Conservation (phyloP, 2,888 invertebrate species). For the Polydrusus tereticollis region DNA sequence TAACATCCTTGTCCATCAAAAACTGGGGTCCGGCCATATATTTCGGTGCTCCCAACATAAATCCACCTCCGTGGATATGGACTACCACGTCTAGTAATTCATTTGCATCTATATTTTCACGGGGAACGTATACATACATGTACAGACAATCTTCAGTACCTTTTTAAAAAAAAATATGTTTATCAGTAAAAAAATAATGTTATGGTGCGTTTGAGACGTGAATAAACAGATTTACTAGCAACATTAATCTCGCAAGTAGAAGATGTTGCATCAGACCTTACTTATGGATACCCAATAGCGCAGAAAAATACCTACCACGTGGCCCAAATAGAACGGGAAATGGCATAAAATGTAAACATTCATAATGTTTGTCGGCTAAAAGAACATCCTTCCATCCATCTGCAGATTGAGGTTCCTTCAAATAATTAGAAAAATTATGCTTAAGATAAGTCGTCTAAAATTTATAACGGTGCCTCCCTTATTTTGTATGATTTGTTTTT, state of each 20-base stretch:
- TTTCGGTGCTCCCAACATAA: slow-evolving; percentile 64
- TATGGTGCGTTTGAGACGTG: too few relatives aligned
- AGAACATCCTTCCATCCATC: slow-evolving; percentile 57
- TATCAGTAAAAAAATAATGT: not conserved
- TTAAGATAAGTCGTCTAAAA: not conserved
- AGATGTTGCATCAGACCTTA: not conserved
- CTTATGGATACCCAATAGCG: not conserved
- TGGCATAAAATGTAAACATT: slow-evolving; percentile 57
- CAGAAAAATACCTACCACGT: slow-evolving; percentile 68
- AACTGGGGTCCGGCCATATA: slow-evolving; percentile 66
- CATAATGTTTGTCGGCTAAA: slow-evolving; percentile 56
- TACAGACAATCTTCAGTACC: slow-evolving; percentile 80
- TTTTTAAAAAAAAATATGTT: slow-evolving; percentile 36
- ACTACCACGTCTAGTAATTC: slow-evolving; percentile 66
- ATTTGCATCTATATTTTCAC: slow-evolving; percentile 64
- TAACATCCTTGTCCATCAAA: slow-evolving; percentile 64
- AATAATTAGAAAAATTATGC: not conserved
- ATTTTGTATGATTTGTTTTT: too few relatives aligned
- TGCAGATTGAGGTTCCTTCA: slow-evolving; percentile 56
- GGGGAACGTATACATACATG: slow-evolving; percentile 74
- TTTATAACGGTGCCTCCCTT: too few relatives aligned
- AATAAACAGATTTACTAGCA: too few relatives aligned
- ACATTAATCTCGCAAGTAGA: not conserved
- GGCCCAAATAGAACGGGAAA: slow-evolving; percentile 69
- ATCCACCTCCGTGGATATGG: slow-evolving; percentile 69